Evolutionary conservation across 2,797 vertebrate genomes (phyloP).

Genomic region (Malurus leucopterus): DNA sequence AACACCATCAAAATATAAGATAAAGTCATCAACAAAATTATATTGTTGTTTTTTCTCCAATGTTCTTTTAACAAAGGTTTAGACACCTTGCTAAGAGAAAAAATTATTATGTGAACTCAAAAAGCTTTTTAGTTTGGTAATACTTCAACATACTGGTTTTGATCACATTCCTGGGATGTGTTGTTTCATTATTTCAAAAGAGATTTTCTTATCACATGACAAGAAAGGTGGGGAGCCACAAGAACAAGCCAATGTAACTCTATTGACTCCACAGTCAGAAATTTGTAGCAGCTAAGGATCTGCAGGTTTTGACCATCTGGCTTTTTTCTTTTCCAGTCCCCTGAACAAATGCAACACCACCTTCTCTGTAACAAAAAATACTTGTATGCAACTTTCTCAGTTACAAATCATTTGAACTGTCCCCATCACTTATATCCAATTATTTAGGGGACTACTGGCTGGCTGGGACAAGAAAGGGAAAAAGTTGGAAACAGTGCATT

Average conservation of each 20-base stretch:
- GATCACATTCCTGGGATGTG: background rate
- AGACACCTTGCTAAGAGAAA: background rate
- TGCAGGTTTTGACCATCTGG: background rate
- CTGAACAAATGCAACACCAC: background rate
- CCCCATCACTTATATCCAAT: background rate
- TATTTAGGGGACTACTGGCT: background rate
- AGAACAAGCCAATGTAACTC: background rate
- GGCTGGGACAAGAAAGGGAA: background rate
- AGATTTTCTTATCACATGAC: background rate
- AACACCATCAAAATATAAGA: background rate
- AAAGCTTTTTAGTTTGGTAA: background rate
- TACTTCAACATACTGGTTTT: background rate
- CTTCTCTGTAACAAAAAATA: background rate
- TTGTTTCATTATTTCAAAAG: background rate
- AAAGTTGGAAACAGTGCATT: background rate
- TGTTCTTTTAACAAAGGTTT: background rate
- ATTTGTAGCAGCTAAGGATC: background rate
- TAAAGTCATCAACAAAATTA: background rate
- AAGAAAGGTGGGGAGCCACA: background rate
- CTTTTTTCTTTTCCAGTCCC: background rate
- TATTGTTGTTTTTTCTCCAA: background rate
- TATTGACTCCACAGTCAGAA: background rate
- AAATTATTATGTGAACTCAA: background rate
- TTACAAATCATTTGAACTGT: background rate
- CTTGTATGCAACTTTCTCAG: background rate